Evolutionary conservation across 2,888 invertebrate species (phyloP).

Genomic region (Nasonia oneida): DNA sequence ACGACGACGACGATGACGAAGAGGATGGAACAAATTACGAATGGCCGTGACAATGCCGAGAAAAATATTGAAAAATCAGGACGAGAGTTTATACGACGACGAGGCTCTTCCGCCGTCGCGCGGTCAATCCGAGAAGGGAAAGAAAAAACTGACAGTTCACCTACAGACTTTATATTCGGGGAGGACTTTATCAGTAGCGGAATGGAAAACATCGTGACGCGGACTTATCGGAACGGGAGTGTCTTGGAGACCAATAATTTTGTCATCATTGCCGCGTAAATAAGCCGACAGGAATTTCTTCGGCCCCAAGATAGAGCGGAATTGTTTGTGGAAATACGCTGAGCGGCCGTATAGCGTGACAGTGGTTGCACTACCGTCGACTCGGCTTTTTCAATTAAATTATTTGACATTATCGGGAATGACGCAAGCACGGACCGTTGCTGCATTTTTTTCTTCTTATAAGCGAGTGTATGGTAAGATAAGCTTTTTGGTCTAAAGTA

Average conservation of each 20-base stretch:
- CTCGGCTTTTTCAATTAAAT: slow-evolving; percentile 43
- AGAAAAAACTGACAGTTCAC: slow-evolving; percentile 2
- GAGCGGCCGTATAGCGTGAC: not conserved
- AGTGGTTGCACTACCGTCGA: not conserved
- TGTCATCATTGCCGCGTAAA: slow-evolving; percentile 49
- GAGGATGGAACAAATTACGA: slow-evolving; percentile 51
- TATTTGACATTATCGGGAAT: slow-evolving; percentile 39
- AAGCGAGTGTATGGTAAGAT: slow-evolving; percentile 1
- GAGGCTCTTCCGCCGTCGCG: not conserved
- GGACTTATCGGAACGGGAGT: slow-evolving; percentile 40
- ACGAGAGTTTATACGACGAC: not conserved
- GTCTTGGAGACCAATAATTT: slow-evolving; percentile 56
- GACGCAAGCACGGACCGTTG: not conserved
- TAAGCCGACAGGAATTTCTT: slow-evolving; percentile 44
- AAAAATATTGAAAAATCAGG: slow-evolving; percentile 55
- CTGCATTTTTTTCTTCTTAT: not conserved
- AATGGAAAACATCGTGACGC: slow-evolving; percentile 38
- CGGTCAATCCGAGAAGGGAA: not conserved
- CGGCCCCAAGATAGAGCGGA: not conserved
- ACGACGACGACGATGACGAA: not conserved
- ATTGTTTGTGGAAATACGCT: slow-evolving; percentile 45
- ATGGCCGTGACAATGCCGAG: slow-evolving; percentile 41
- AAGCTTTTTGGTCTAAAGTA: not conserved
- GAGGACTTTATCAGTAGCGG: slow-evolving; percentile 44
- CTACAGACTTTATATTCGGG: not conserved